Conservation (phyloP, 1,140 invertebrate species). For the Camponotus vicinus region DNA sequence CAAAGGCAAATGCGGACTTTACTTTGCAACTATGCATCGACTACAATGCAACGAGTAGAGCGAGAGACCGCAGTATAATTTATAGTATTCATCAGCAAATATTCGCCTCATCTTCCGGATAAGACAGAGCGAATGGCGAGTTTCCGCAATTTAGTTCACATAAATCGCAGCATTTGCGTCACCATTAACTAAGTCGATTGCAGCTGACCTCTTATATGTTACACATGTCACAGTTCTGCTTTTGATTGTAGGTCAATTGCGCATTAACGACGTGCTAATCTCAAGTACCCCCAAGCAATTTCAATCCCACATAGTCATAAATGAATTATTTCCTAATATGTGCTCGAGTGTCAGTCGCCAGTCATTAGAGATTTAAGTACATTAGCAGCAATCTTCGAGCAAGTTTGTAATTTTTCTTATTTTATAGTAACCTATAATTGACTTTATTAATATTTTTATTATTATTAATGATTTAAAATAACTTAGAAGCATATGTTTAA, state of each 20-base stretch:
- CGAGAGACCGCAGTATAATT: constrained; percentile 7
- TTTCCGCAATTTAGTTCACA: constrained; percentile 34
- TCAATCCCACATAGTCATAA: constrained; percentile 51
- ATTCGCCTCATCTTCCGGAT: constrained; percentile 38
- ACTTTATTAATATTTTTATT: background rate
- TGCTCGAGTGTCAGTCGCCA: background rate
- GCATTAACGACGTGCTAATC: constrained; percentile 71
- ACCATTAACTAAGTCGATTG: constrained; percentile 70
- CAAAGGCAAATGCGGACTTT: background rate
- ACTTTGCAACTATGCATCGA: too few relatives aligned
- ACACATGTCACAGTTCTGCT: constrained; percentile 72
- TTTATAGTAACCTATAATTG: too few relatives aligned
- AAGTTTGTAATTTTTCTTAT: background rate
- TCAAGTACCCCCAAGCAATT: constrained; percentile 40
- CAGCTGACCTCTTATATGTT: constrained; percentile 74
- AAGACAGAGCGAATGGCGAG: background rate
- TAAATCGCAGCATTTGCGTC: constrained; percentile 44
- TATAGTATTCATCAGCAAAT: constrained; percentile 35
- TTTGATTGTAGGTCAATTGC: constrained; percentile 71
- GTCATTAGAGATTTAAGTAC: constrained; percentile 26
- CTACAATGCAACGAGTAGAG: background rate
- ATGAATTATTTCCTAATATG: constrained; percentile 59
- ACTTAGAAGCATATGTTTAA: background rate
- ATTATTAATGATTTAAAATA: background rate
- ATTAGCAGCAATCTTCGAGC: background rate